Evolutionary conservation across 37 sponge, comb jelly and placozoan species (phyloP).

Genomic region (Cliona cf. orientalis): DNA sequence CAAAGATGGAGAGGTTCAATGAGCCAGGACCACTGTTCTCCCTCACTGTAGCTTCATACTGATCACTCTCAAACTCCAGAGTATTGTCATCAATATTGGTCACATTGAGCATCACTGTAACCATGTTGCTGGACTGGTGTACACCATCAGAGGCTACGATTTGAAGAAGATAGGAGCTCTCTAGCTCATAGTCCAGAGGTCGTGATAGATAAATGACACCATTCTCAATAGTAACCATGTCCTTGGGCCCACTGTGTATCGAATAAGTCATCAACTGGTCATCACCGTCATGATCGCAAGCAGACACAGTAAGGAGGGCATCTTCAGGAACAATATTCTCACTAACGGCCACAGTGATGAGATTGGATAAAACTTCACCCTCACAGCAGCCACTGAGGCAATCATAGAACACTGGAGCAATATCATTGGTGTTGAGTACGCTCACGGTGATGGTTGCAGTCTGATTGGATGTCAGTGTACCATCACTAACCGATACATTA

Average conservation of each 20-base stretch:
- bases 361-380: not conserved
- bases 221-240: not conserved
- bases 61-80: constrained; percentile 25
- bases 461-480: constrained; percentile 21
- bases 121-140: constrained; percentile 17
- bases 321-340: constrained; percentile 45
- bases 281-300: constrained; percentile 53
- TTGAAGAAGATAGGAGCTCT: not conserved
- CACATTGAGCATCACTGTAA: constrained; percentile 13
- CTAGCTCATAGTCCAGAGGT: constrained; percentile 55
- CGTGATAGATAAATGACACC: constrained; percentile 11
- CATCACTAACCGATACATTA: constrained; percentile 48
- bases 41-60: constrained; percentile 20
- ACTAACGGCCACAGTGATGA: constrained; percentile 1
- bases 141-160: constrained; percentile 36
- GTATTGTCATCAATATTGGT: constrained; percentile 55
- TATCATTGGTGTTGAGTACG: constrained; percentile 51
- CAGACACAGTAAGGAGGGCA: constrained; percentile 19
- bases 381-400: constrained; percentile 53
- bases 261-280: not conserved
- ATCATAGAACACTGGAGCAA: constrained; percentile 39
- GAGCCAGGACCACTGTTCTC: constrained; percentile 36
- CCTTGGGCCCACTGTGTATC: not conserved
- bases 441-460: constrained; percentile 20
- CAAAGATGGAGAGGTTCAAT: constrained; percentile 24